These are phyloP conservation scores for Horisme vitalbata DNA, from an alignment of 2,888 invertebrate species.

Conservation along the genomic window DNA sequence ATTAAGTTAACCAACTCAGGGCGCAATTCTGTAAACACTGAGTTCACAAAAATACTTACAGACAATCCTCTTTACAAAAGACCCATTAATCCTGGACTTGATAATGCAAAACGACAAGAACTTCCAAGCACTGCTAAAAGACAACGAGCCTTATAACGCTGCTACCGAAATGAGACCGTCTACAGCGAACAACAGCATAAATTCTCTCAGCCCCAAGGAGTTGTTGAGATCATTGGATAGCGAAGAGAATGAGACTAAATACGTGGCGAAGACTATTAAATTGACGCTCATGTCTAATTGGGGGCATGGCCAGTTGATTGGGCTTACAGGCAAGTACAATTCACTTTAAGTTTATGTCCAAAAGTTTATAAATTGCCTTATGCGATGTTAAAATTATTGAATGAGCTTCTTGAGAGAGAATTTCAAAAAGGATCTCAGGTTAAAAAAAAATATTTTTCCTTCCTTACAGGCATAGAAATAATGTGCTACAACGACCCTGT, in stretches of 20 bases:
- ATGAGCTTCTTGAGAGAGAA: too few relatives aligned
- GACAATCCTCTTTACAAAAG: conserved; percentile 93
- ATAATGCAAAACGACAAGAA: conserved; percentile 67
- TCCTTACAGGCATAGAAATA: conserved; percentile 73
- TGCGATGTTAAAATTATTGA: too few relatives aligned
- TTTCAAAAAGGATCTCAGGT: too few relatives aligned
- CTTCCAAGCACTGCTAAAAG: conserved; percentile 67
- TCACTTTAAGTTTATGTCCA: neutral
- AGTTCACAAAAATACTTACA: conserved; percentile 67
- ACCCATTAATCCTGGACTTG: conserved; percentile 86
- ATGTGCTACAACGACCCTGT: conserved; percentile 57
- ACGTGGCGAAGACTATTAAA: conserved; percentile 70
- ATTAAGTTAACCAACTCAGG: too few relatives aligned
- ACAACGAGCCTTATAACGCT: conserved; percentile 56
- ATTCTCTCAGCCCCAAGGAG: conserved; percentile 50
- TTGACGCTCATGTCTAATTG: conserved; percentile 85
- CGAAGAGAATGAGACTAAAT: conserved; percentile 53
- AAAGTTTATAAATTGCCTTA: neutral
- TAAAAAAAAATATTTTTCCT: too few relatives aligned
- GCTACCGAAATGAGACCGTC: conserved; percentile 75
- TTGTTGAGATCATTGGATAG: conserved; percentile 42
- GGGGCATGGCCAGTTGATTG: conserved; percentile 84
- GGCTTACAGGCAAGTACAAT: conserved; percentile 74
- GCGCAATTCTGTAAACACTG: too few relatives aligned
- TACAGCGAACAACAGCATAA: conserved; percentile 78